Evolutionary conservation across 2,797 vertebrate species (phyloP).

Genomic region (Holocentrus rufus): DNA sequence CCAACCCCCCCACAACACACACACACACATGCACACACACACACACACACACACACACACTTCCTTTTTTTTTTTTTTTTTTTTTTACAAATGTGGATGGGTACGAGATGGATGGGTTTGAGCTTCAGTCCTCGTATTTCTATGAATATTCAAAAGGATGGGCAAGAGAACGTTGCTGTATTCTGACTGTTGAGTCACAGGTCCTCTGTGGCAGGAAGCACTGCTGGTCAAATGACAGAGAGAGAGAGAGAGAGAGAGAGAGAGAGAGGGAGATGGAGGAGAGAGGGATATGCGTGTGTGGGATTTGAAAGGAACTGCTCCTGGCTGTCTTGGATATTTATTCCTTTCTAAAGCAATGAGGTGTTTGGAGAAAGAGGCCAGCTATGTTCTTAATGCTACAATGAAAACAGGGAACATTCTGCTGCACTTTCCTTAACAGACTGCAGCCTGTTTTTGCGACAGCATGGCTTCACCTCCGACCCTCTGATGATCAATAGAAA

Average conservation of each 20-base stretch:
- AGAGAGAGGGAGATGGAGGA: constrained; percentile 36
- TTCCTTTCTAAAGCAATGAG: constrained; percentile 81
- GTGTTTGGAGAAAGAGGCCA: constrained; percentile 79
- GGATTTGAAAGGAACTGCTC: constrained; percentile 83
- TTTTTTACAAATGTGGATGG: constrained; percentile 64
- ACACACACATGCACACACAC: too few relatives aligned
- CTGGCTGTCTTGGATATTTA: constrained; percentile 82
- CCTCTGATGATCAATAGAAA: constrained; percentile 40
- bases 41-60: constrained; percentile 24
- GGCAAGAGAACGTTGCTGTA: constrained; percentile 76
- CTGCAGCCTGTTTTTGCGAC: constrained; percentile 39
- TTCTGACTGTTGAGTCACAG: constrained; percentile 83
- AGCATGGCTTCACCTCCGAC: constrained; percentile 51
- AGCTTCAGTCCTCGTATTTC: constrained; percentile 73
- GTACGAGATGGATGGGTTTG: constrained; percentile 69
- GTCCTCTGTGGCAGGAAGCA: constrained; percentile 83
- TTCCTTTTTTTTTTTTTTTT: constrained; percentile 51
- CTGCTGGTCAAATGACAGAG: constrained; percentile 83
- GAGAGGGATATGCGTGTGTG: constrained; percentile 69
- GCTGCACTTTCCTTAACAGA: constrained; percentile 47
- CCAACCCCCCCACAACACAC: too few relatives aligned
- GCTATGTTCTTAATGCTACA: constrained; percentile 71
- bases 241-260: constrained; percentile 58
- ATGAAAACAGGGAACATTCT: constrained; percentile 66
- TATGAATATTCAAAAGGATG: constrained; percentile 82